A percentile compares a stretch with the other conserved stretches of the same genome.
Evolutionary conservation across 1,140 invertebrate genomes (phyloP).

Genomic region (Cydia strobilella): DNA sequence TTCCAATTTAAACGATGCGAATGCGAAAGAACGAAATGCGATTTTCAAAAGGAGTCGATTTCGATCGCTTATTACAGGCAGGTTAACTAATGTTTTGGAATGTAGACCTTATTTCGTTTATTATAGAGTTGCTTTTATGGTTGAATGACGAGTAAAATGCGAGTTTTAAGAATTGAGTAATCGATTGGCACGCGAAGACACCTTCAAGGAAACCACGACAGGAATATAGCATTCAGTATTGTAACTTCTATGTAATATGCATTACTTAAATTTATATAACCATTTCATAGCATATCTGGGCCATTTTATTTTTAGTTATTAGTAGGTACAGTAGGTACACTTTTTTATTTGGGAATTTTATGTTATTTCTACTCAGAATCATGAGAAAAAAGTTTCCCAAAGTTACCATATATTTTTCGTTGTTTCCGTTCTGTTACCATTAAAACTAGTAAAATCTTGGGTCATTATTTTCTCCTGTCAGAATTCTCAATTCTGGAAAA

Average conservation of each 20-base stretch:
- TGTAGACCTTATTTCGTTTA: background rate
- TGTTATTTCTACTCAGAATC: too few species aligned
- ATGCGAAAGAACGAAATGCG: background rate
- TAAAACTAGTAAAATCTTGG: too few species aligned
- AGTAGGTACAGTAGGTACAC: too few species aligned
- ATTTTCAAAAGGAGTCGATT: constrained; percentile 5
- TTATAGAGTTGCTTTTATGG: background rate
- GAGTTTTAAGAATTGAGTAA: background rate
- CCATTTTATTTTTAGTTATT: too few species aligned
- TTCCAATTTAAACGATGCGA: background rate
- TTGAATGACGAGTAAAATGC: background rate
- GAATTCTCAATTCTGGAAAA: too few species aligned
- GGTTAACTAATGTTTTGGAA: background rate
- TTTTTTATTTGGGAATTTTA: too few species aligned
- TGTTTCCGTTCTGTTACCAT: too few species aligned
- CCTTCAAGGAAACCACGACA: background rate
- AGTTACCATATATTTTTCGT: too few species aligned
- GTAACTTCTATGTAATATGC: background rate
- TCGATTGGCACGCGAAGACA: constrained; percentile 25
- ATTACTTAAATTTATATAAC: too few species aligned
- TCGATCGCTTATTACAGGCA: background rate
- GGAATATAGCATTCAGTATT: background rate
- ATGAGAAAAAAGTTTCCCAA: too few species aligned
- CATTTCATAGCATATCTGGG: too few species aligned
- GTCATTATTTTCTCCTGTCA: too few species aligned